Evolutionary conservation across 1,140 invertebrate species (phyloP).

Genomic region (Stratiolaelaps scimitus): DNA sequence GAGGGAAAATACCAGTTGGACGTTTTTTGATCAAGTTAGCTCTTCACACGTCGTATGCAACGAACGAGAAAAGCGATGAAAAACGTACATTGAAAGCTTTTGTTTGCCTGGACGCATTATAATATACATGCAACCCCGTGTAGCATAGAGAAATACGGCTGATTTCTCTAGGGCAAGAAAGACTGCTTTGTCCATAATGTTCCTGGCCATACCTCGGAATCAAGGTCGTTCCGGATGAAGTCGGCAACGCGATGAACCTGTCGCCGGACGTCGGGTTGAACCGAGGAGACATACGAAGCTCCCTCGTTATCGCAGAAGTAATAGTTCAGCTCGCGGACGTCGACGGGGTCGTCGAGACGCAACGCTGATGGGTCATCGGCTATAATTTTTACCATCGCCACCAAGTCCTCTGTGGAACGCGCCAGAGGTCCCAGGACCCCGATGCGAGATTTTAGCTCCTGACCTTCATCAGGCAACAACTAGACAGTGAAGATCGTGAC

Average conservation of each 20-base stretch:
- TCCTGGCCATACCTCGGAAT: background rate
- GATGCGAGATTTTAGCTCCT: slow-evolving; percentile 39
- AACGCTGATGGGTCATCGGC: slow-evolving; percentile 45
- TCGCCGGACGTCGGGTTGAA: background rate
- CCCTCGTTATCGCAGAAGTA: slow-evolving; percentile 19
- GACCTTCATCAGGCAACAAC: slow-evolving; percentile 63
- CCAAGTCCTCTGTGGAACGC: slow-evolving; percentile 67
- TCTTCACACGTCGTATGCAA: no score
- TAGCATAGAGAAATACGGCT: no score
- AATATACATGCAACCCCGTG: no score
- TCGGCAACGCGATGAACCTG: background rate
- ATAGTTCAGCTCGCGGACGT: slow-evolving; percentile 6
- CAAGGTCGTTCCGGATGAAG: background rate
- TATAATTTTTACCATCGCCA: slow-evolving; percentile 60
- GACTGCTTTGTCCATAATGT: no score
- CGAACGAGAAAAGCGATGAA: no score
- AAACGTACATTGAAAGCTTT: no score
- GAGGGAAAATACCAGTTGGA: no score
- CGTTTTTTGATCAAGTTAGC: no score
- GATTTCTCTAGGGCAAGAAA: no score
- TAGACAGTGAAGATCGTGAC: slow-evolving; percentile 32
- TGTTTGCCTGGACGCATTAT: no score
- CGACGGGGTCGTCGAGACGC: background rate
- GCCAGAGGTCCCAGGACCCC: slow-evolving; percentile 71
- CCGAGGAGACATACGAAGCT: background rate